Evolutionary conservation across 2,797 vertebrate genomes (phyloP).

Genomic region (Kryptolebias ocellatus): DNA sequence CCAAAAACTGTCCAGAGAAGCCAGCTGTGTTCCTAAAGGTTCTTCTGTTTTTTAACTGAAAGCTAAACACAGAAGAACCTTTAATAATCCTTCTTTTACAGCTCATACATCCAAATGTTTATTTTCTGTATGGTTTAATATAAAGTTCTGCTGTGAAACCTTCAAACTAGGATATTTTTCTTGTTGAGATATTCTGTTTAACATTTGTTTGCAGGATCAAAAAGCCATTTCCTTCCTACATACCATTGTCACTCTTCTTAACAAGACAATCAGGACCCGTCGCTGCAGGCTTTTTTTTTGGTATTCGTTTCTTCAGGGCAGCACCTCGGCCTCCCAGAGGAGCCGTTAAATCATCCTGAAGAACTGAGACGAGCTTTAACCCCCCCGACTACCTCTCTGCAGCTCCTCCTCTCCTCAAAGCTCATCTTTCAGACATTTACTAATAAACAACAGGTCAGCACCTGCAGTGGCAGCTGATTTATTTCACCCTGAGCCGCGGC

Average conservation of each 20-base stretch:
- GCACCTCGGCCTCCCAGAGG: slow-evolving; percentile 73
- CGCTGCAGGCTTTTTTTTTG: slow-evolving; percentile 56
- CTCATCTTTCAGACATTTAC: slow-evolving; percentile 76
- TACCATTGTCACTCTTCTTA: slow-evolving; percentile 54
- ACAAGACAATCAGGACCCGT: slow-evolving; percentile 70
- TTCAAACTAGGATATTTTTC: no score
- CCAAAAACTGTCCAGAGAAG: no score
- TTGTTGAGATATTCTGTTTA: no score
- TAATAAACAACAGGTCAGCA: slow-evolving; percentile 85
- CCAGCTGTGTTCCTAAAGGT: no score
- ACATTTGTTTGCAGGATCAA: slow-evolving; percentile 1
- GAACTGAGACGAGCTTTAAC: slow-evolving; percentile 72
- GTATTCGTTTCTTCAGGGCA: slow-evolving; percentile 70
- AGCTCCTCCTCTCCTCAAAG: slow-evolving; percentile 63
- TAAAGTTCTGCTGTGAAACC: no score
- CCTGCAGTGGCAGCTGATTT: slow-evolving; percentile 82
- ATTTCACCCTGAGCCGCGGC: slow-evolving; percentile 73
- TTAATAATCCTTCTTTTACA: no score
- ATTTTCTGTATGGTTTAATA: no score
- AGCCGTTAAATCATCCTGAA: slow-evolving; percentile 75
- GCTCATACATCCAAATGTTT: no score
- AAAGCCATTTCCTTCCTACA: slow-evolving; percentile 32
- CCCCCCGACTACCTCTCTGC: slow-evolving; percentile 66
- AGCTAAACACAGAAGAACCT: no score
- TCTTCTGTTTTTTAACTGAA: no score